These are phyloP conservation scores for Drosophila pallidifrons DNA, from an alignment of 1,140 invertebrate genomes.

Conservation along the genomic window DNA sequence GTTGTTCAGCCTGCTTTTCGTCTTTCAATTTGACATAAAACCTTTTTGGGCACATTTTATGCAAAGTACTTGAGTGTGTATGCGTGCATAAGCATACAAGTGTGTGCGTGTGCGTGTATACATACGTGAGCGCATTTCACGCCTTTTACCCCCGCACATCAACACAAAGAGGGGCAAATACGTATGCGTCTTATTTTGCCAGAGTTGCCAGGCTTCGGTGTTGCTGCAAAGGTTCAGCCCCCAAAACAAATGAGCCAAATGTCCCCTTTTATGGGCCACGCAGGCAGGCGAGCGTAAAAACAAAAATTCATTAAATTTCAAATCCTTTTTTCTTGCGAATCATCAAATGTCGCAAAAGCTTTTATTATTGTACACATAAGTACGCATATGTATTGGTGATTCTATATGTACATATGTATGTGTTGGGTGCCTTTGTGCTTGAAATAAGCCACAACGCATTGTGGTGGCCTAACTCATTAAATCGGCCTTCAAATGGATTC, in stretches of 20 bases:
- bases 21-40: slow-evolving; percentile 82
- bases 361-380: slow-evolving; percentile 37
- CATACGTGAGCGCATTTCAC: slow-evolving; percentile 55
- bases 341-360: slow-evolving; percentile 47
- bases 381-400: not conserved
- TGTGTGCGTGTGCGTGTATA: slow-evolving; percentile 15
- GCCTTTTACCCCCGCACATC: slow-evolving; percentile 73
- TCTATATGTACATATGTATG: not conserved
- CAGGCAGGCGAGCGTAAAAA: slow-evolving; percentile 63
- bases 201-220: too few species aligned
- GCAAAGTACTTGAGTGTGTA: slow-evolving; percentile 58
- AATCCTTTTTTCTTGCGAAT: slow-evolving; percentile 53
- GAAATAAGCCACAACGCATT: not conserved
- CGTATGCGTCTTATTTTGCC: slow-evolving; percentile 30
- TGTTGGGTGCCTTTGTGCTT: not conserved
- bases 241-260: slow-evolving; percentile 60
- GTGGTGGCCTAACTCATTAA: slow-evolving; percentile 12
- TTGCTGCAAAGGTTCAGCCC: slow-evolving; percentile 7
- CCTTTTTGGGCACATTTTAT: slow-evolving; percentile 69
- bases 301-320: slow-evolving; percentile 72
- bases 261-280: slow-evolving; percentile 65
- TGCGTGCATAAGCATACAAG: not conserved
- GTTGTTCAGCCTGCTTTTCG: slow-evolving; percentile 24
- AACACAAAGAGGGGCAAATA: slow-evolving; percentile 66
- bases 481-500: slow-evolving; percentile 16